Conservation (phyloP, 2,797 vertebrate genomes). For the Nannoperca obscura region DNA sequence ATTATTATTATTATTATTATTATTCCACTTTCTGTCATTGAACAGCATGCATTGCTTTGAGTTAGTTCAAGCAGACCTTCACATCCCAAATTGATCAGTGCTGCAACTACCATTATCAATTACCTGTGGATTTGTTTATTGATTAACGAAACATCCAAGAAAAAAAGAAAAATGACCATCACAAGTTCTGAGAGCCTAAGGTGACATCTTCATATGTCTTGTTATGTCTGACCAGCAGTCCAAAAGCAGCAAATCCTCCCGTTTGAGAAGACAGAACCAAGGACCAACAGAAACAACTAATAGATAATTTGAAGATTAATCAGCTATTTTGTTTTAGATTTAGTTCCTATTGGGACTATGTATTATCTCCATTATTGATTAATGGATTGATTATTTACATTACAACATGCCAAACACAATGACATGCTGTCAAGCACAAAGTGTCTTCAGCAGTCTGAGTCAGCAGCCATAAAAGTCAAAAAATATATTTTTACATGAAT, state of each 20-base stretch:
- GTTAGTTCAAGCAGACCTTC: constrained; percentile 6
- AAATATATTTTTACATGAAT: too few relatives aligned
- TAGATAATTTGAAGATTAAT: not conserved
- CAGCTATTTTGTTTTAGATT: not conserved
- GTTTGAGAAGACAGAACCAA: not conserved
- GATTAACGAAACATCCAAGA: not conserved
- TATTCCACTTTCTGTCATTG: not conserved
- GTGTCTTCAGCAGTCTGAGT: not conserved
- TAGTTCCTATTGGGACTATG: not conserved
- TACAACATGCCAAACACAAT: constrained; percentile 8
- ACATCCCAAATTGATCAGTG: not conserved
- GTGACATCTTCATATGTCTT: not conserved
- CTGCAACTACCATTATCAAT: not conserved
- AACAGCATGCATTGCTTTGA: not conserved
- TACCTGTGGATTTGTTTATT: not conserved
- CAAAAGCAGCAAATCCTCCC: not conserved
- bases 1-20: too few relatives aligned
- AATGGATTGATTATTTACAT: constrained; percentile 7
- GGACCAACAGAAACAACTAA: not conserved
- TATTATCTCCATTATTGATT: constrained; percentile 16
- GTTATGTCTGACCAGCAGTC: not conserved
- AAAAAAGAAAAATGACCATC: not conserved
- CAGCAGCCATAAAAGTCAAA: not conserved
- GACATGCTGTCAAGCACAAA: not conserved
- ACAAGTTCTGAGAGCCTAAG: not conserved